These are phyloP conservation scores for Hippoglossus hippoglossus DNA, from an alignment of 2,797 vertebrate genomes.

Conservation along the genomic window DNA sequence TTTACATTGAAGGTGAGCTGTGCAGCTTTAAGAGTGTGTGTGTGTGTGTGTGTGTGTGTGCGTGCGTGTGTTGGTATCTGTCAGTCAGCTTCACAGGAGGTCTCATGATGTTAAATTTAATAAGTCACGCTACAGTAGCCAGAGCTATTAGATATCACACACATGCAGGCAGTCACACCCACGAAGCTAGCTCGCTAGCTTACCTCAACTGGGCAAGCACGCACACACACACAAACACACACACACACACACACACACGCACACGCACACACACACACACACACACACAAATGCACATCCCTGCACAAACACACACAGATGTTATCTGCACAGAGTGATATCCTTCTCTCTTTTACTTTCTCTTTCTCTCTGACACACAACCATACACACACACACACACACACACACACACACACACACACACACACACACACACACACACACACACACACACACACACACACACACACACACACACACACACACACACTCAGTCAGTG, in stretches of 20 bases:
- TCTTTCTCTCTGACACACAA: too few species aligned
- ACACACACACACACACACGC: constrained; percentile 31
- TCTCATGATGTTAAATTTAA: constrained; percentile 74
- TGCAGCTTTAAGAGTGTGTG: constrained; percentile 7
- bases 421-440: background rate
- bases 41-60: constrained; percentile 8
- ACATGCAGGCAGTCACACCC: constrained; percentile 29
- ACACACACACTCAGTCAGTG: background rate
- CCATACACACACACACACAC: background rate
- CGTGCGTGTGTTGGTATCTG: constrained; percentile 32
- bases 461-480: too few species aligned
- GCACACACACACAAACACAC: constrained; percentile 20
- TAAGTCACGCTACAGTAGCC: constrained; percentile 71
- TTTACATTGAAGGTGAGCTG: constrained; percentile 25
- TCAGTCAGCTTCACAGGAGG: constrained; percentile 68
- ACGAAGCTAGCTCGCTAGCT: constrained; percentile 32
- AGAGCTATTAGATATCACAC: constrained; percentile 71
- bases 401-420: background rate
- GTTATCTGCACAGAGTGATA: constrained; percentile 22
- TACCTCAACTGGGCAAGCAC: constrained; percentile 27
- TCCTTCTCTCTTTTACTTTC: background rate
- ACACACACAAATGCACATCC: background rate
- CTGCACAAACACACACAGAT: constrained; percentile 1
- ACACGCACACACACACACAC: constrained; percentile 24
- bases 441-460: too few species aligned